A percentile compares a stretch with the other conserved stretches of the same genome.
Conservation (phyloP, 2,113 vertebrate genomes). For the Tachuris rubrigastra region DNA sequence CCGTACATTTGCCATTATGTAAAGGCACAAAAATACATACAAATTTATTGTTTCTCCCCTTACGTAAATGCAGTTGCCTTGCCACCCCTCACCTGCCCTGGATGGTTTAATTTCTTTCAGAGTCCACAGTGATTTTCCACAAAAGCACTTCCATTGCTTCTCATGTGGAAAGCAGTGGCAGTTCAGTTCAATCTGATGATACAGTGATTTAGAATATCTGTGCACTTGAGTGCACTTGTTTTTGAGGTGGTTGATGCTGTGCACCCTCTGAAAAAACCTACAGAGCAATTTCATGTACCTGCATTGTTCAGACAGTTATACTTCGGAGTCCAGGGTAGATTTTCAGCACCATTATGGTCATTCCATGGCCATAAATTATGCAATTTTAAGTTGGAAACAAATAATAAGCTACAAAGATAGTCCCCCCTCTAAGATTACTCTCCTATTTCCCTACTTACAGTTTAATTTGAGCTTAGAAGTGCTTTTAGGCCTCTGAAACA, state of each 20-base stretch:
- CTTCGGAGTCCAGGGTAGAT: background rate
- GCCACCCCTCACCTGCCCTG: background rate
- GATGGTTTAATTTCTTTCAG: background rate
- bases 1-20: background rate
- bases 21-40: background rate
- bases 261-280: background rate
- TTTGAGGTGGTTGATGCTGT: background rate
- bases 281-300: background rate
- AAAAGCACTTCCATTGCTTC: background rate
- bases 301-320: background rate
- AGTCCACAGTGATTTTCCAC: background rate
- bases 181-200: background rate
- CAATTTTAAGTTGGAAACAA: background rate
- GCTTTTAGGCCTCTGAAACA: background rate
- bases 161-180: background rate
- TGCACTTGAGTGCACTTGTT: background rate
- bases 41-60: background rate
- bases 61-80: background rate
- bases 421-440: background rate
- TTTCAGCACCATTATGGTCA: background rate
- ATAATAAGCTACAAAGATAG: background rate
- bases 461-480: background rate
- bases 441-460: background rate
- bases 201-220: background rate
- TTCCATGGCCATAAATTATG: background rate